Conservation (phyloP, 2,113 vertebrate species). For the Phrynocephalus versicolor region DNA sequence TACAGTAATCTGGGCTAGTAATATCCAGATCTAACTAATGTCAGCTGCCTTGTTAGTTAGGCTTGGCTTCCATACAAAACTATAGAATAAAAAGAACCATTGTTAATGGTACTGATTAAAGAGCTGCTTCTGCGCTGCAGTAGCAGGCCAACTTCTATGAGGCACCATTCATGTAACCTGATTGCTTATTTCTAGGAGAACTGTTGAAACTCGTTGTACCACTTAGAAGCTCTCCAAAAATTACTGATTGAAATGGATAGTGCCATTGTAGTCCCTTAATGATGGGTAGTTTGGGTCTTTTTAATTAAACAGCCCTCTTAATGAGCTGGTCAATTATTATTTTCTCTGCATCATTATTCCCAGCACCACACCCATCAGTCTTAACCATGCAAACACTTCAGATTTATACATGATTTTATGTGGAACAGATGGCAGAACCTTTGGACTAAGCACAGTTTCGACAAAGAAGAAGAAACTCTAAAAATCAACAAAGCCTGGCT, state of each 20-base stretch:
- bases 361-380: conserved; percentile 19
- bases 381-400: neutral
- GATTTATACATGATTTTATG: too few relatives aligned
- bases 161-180: neutral
- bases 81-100: conserved; percentile 1
- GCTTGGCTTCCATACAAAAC: neutral
- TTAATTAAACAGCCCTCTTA: conserved; percentile 7
- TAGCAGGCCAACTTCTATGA: neutral
- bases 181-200: neutral
- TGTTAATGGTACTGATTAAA: neutral
- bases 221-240: neutral
- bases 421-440: too few relatives aligned
- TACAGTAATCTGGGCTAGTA: too few relatives aligned
- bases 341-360: neutral
- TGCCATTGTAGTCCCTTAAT: neutral
- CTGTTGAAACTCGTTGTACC: neutral
- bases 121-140: neutral
- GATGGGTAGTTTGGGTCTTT: neutral
- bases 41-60: neutral
- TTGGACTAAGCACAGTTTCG: too few relatives aligned
- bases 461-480: too few relatives aligned
- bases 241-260: neutral
- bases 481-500: too few relatives aligned
- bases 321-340: neutral
- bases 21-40: neutral